phyloP scores from a whole-genome alignment of 2,113 vertebrate genomes.

The Henicopernis longicauda region DNA sequence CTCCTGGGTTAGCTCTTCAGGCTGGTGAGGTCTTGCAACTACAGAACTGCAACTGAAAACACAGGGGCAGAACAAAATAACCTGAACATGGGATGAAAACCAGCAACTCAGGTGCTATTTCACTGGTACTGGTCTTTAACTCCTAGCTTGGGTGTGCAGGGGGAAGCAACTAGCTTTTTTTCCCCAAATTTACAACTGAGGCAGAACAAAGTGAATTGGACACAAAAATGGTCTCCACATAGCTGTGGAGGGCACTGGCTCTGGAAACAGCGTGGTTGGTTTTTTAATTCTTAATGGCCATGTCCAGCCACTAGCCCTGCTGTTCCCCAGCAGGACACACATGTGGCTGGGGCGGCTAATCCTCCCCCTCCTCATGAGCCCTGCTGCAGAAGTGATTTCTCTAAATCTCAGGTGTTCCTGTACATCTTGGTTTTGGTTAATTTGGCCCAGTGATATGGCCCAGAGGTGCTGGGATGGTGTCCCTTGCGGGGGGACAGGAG shows the following conservation, averaged over 20 bases:
- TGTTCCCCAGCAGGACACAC: background rate
- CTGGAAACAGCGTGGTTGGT: background rate
- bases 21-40: background rate
- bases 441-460: background rate
- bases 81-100: background rate
- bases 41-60: background rate
- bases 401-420: background rate
- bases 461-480: fast-evolving
- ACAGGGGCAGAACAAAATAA: background rate
- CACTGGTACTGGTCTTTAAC: background rate
- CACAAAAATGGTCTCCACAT: fast-evolving
- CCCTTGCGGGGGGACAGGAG: background rate
- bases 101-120: background rate
- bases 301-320: background rate
- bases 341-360: background rate
- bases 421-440: background rate
- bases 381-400: background rate
- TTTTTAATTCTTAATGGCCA: background rate
- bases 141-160: background rate
- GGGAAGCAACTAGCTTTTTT: background rate
- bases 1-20: background rate
- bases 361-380: background rate
- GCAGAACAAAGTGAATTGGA: background rate
- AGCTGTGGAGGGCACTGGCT: background rate
- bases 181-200: background rate